Evolutionary conservation across 1,140 invertebrate genomes (phyloP).

Genomic region (Daktulosphaira vitifoliae): DNA sequence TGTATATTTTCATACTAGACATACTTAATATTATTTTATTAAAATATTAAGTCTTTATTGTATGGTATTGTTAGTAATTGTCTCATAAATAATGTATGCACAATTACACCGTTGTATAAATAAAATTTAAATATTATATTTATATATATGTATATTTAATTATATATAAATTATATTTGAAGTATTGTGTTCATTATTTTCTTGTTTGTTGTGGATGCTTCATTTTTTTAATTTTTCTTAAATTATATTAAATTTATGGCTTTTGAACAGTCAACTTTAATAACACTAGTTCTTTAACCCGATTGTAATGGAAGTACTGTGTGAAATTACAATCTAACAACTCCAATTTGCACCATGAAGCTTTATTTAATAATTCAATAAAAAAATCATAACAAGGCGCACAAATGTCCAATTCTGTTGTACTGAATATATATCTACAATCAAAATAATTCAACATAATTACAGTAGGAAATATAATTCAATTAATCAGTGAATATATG

Average conservation of each 20-base stretch:
- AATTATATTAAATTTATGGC: too few relatives aligned
- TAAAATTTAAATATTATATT: constrained; percentile 11
- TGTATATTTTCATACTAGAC: too few relatives aligned
- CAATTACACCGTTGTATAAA: too few relatives aligned
- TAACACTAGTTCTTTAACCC: constrained; percentile 64
- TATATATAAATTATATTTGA: not conserved
- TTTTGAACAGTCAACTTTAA: constrained; percentile 53
- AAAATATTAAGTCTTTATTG: too few relatives aligned
- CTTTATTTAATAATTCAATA: constrained; percentile 49
- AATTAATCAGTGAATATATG: too few relatives aligned
- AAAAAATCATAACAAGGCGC: constrained; percentile 82
- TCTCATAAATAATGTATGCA: too few relatives aligned
- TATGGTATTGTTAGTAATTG: too few relatives aligned
- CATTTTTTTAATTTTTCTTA: too few relatives aligned
- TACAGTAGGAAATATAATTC: too few relatives aligned
- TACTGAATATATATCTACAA: constrained; percentile 70
- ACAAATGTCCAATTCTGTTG: constrained; percentile 64
- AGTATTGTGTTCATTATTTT: not conserved
- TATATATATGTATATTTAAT: constrained; percentile 11
- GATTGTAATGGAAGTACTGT: constrained; percentile 72
- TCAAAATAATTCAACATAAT: too few relatives aligned
- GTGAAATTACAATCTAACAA: constrained; percentile 62
- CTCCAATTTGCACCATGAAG: constrained; percentile 51
- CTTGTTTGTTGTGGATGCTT: too few relatives aligned
- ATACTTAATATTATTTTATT: too few relatives aligned